Evolutionary conservation across 2,888 invertebrate species (phyloP).

Genomic region (Arctia plantaginis): DNA sequence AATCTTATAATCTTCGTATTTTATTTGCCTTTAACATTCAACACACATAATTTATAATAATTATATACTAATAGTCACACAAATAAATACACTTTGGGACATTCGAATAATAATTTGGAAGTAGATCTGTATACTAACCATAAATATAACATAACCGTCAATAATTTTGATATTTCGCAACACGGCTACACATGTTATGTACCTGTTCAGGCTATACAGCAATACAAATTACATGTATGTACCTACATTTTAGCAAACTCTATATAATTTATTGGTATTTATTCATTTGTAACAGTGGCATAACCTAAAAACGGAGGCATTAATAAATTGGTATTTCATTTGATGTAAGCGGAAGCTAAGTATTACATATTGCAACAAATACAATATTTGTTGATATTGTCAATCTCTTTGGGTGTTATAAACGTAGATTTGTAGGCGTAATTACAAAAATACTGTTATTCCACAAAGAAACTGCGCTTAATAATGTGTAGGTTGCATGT

Average conservation of each 20-base stretch:
- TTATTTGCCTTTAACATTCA: background rate
- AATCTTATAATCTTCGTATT: background rate
- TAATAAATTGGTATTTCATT: conserved; percentile 15
- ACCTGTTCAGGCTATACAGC: background rate
- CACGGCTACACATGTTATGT: background rate
- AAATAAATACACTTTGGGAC: background rate
- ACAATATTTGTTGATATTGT: conserved; percentile 8
- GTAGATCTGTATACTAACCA: background rate
- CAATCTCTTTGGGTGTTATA: background rate
- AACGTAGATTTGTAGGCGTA: background rate
- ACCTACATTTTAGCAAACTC: conserved; percentile 3
- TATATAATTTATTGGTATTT: conserved; percentile 12
- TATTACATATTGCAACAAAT: conserved; percentile 18
- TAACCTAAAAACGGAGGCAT: conserved; percentile 21
- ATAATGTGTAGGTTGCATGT: background rate
- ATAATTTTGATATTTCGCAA: conserved; percentile 5
- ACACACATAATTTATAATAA: too few relatives aligned
- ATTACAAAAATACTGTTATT: background rate
- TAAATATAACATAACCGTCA: background rate
- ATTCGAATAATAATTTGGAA: background rate
- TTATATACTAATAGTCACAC: background rate
- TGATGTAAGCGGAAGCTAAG: conserved; percentile 22
- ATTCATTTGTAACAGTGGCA: conserved; percentile 27
- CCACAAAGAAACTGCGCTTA: background rate
- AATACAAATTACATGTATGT: conserved; percentile 1